Percentiles rank a stretch among this genome's conserved stretches.
Conservation (phyloP, 2,113 vertebrate genomes). For the Platysteira castanea region DNA sequence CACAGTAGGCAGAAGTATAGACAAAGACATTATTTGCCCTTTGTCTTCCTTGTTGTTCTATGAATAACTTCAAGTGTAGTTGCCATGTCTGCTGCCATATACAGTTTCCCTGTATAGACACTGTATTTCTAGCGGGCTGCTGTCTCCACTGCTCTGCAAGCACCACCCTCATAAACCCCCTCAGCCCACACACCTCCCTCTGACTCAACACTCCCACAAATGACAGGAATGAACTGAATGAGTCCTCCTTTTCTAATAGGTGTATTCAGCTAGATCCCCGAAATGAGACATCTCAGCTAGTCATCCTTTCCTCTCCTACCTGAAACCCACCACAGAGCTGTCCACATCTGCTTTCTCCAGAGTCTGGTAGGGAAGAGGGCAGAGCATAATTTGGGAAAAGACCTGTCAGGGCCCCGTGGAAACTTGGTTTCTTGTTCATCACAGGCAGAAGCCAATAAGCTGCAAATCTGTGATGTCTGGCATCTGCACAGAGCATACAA, state of each 20-base stretch:
- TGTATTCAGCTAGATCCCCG: not conserved
- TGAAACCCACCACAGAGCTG: not conserved
- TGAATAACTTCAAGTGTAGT: not conserved
- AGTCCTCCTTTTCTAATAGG: not conserved
- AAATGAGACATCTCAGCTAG: not conserved
- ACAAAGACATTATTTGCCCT: not conserved
- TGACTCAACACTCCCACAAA: not conserved
- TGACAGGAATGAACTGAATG: not conserved
- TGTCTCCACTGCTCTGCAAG: not conserved
- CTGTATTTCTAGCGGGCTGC: not conserved
- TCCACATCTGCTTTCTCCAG: not conserved
- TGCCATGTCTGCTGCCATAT: not conserved
- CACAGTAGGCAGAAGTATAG: not conserved
- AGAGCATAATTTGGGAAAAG: not conserved
- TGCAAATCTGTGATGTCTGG: not conserved
- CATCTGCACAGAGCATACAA: not conserved
- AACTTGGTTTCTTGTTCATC: not conserved
- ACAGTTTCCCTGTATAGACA: not conserved
- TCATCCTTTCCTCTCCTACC: not conserved
- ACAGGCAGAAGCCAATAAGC: not conserved
- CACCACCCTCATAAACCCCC: not conserved
- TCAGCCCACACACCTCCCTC: not conserved
- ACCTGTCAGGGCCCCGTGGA: not conserved
- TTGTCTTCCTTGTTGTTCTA: not conserved
- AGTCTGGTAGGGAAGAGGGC: not conserved